Conservation (phyloP, 92 coral and sea anemone species). For the Zoanthus gigantus region DNA sequence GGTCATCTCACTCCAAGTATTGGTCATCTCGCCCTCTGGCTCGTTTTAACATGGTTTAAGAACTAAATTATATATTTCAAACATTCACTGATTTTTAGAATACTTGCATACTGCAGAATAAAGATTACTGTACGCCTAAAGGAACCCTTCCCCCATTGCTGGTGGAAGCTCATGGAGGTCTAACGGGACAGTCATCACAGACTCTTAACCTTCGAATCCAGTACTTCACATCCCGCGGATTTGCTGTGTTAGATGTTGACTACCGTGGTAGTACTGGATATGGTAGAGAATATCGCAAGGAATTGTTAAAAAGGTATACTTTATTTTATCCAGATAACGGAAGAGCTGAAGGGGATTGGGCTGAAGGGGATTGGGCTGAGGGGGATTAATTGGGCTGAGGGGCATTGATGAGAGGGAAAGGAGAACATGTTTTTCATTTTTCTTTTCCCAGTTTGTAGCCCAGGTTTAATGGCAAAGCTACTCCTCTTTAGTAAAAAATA, state of each 20-base stretch:
- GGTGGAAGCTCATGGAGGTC: constrained; percentile 95
- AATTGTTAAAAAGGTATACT: constrained; percentile 74
- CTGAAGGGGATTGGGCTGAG: too few relatives aligned
- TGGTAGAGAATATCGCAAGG: constrained; percentile 84
- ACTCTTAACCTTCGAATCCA: constrained; percentile 66
- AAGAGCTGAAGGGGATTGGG: too few relatives aligned
- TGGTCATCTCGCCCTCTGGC: too few relatives aligned
- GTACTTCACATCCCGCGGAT: constrained; percentile 90
- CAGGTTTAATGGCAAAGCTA: too few relatives aligned
- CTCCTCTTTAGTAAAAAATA: too few relatives aligned
- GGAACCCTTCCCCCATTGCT: constrained; percentile 87
- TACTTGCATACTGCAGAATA: constrained; percentile 69
- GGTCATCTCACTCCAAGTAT: too few relatives aligned
- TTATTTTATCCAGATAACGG: not conserved
- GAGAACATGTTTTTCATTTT: too few relatives aligned
- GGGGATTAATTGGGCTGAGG: too few relatives aligned
- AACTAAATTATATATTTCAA: too few relatives aligned
- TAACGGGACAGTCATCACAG: constrained; percentile 75
- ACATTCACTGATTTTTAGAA: not conserved
- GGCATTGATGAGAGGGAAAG: too few relatives aligned
- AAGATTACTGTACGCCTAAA: constrained; percentile 84
- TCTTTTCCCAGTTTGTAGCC: too few relatives aligned
- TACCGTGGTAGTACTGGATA: constrained; percentile 95
- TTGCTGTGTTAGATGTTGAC: constrained; percentile 92
- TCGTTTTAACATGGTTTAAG: too few relatives aligned